These are phyloP conservation scores for Asobara japonica DNA, from an alignment of 1,140 invertebrate genomes.

Conservation along the genomic window DNA sequence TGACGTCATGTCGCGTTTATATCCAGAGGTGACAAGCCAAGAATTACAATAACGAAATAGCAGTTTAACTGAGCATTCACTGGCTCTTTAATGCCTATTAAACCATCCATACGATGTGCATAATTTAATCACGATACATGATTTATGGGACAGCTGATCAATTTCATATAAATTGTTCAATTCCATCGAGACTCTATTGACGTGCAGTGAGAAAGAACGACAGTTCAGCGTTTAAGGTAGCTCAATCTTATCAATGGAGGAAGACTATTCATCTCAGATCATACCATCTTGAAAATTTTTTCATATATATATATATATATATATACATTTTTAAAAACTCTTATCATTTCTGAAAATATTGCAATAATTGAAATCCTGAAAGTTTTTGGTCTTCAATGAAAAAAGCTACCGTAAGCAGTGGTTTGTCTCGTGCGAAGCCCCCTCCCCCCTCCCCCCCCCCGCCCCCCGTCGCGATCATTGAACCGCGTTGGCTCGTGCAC, in stretches of 20 bases:
- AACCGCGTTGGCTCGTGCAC: conserved; percentile 42
- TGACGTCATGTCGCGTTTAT: neutral
- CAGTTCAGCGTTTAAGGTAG: neutral
- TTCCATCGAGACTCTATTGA: neutral
- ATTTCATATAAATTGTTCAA: neutral
- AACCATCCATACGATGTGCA: neutral
- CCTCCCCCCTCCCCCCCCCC: no score
- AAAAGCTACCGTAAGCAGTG: neutral
- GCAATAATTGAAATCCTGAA: no score
- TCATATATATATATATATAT: no score
- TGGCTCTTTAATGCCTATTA: neutral
- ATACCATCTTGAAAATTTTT: no score
- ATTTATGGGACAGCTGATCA: neutral
- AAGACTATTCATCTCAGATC: no score
- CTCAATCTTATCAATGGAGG: no score
- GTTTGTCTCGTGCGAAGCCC: neutral
- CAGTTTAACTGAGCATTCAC: neutral
- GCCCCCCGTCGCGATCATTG: conserved; percentile 45
- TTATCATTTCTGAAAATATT: no score
- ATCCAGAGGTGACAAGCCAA: neutral
- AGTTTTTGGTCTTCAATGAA: no score
- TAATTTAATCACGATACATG: neutral
- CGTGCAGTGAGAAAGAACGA: neutral
- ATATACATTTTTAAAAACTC: no score
- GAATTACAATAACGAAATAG: neutral